A percentile compares a stretch with the other conserved stretches of the same genome.
phyloP scores from a whole-genome alignment of 1,140 invertebrate genomes.

The Eciton burchellii region DNA sequence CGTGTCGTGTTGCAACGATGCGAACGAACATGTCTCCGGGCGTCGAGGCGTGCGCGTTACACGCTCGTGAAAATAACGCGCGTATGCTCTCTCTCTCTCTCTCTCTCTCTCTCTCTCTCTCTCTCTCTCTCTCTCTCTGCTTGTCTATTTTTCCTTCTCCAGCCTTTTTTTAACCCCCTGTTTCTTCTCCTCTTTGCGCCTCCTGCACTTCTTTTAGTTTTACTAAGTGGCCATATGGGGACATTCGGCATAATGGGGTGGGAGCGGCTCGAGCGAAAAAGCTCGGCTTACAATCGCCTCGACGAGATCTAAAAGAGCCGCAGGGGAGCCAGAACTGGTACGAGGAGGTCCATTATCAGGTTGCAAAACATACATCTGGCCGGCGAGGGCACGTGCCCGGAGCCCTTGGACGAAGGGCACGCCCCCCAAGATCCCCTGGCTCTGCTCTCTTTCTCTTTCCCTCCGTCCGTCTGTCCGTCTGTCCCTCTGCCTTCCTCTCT shows the following conservation, averaged over 20 bases:
- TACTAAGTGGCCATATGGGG: slow-evolving; percentile 83
- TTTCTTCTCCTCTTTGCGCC: slow-evolving; percentile 27
- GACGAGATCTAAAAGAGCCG: slow-evolving; percentile 83
- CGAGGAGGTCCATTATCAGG: slow-evolving; percentile 84
- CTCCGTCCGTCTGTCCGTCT: slow-evolving; percentile 20
- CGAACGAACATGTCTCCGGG: slow-evolving; percentile 42
- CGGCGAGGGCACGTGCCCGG: slow-evolving; percentile 78
- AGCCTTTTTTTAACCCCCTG: background rate
- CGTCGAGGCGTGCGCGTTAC: slow-evolving; percentile 37
- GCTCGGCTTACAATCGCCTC: slow-evolving; percentile 83
- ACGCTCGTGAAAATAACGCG: slow-evolving; percentile 45
- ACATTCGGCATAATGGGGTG: slow-evolving; percentile 74
- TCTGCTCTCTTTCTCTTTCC: slow-evolving; percentile 1
- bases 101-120: background rate
- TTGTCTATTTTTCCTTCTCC: background rate
- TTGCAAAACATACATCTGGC: slow-evolving; percentile 85
- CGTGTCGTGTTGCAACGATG: slow-evolving; percentile 35
- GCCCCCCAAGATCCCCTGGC: slow-evolving; percentile 71
- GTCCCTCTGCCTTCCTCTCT: background rate
- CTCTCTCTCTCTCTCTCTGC: slow-evolving; percentile 29
- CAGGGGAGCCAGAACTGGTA: slow-evolving; percentile 80
- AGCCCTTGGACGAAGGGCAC: slow-evolving; percentile 76
- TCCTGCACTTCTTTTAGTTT: slow-evolving; percentile 66
- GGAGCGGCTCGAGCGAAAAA: slow-evolving; percentile 77
- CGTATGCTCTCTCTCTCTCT: background rate